phyloP scores from a whole-genome alignment of 1,140 invertebrate genomes.

The Bactericera cockerelli region DNA sequence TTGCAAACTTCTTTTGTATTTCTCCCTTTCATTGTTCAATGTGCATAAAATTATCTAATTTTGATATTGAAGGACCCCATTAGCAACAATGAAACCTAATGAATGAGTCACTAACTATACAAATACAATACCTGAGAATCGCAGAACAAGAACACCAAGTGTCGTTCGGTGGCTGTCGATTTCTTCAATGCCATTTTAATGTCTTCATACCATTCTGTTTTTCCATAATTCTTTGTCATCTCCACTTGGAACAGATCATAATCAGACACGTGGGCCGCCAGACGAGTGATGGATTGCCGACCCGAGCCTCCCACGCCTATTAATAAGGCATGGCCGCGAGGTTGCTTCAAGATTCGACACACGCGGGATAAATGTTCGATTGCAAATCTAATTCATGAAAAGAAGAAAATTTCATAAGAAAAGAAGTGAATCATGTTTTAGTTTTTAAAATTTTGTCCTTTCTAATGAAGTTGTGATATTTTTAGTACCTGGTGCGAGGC shows the following conservation, averaged over 20 bases:
- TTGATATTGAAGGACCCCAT: too few relatives aligned
- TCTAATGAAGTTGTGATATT: too few relatives aligned
- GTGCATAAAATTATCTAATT: too few relatives aligned
- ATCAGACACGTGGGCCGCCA: slow-evolving; percentile 85
- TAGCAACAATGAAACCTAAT: too few relatives aligned
- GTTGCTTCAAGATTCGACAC: slow-evolving; percentile 80
- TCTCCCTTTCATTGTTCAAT: too few relatives aligned
- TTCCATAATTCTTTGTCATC: slow-evolving; percentile 71
- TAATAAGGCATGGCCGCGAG: slow-evolving; percentile 65
- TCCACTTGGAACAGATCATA: slow-evolving; percentile 81
- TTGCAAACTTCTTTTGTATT: too few relatives aligned
- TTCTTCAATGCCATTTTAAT: slow-evolving; percentile 65
- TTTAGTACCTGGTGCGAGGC: too few relatives aligned
- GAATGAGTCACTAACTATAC: too few relatives aligned
- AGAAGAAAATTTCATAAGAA: not conserved
- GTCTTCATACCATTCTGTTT: slow-evolving; percentile 79
- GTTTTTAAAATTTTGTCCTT: not conserved
- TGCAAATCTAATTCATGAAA: slow-evolving; percentile 51
- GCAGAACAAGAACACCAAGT: slow-evolving; percentile 81
- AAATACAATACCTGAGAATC: slow-evolving; percentile 57
- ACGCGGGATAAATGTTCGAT: slow-evolving; percentile 88
- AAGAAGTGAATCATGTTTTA: not conserved
- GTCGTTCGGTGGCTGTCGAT: slow-evolving; percentile 64
- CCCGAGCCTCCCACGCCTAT: slow-evolving; percentile 86
- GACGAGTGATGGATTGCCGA: slow-evolving; percentile 69